Evolutionary conservation across 2,888 invertebrate genomes (phyloP), one percentile per base, ranked within the genome.

Genomic region (Synergus gifuensis): DNA sequence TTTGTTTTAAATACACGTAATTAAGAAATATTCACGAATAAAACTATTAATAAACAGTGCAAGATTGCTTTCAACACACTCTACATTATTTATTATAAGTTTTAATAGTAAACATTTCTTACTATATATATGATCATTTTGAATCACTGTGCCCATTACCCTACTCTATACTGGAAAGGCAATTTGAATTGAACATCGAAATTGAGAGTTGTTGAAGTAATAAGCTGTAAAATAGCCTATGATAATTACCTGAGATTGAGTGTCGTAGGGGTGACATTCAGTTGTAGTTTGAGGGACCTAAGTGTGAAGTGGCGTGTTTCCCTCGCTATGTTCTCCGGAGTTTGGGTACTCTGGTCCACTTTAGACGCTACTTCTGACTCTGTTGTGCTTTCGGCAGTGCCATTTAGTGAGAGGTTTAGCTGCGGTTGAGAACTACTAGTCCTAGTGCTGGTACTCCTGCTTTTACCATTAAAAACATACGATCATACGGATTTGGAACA

Each of bases 321-420:
- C 14, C 94, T 94, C 1, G 94, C 94, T 84, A 96, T 96, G 91
- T 95, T 95, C 76, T 94, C 94, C 2, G 95, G 95, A 2, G 95
- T 96, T 93, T 95, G 96, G 11, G 96, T 96, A 66, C 94, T 94
- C 83, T 96, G 95, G 89, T 96, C 95, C 82, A 94, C 93, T 11
- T 93, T 94, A 77, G 81, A 79, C 76, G 67, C 58, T 64, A 64
- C 78, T 79, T 78, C 81, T 67, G 83, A 9, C 54, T 78, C 81
- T n/a, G 62, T 60, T 14, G 49, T 62, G n/a, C 49, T 67, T 44
- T 78, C 22, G 28, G 77, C 89, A 79, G 86, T 92, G 64, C 93
- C 93, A 83, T 95, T 94, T 88, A 95, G 94, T 91, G 94, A 93
- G 90, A 94, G 95, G 87, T 94, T 94, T 66, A 95, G 90, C 86